Evolutionary conservation across 2,888 invertebrate species (phyloP).

Genomic region (Graphium colonna): DNA sequence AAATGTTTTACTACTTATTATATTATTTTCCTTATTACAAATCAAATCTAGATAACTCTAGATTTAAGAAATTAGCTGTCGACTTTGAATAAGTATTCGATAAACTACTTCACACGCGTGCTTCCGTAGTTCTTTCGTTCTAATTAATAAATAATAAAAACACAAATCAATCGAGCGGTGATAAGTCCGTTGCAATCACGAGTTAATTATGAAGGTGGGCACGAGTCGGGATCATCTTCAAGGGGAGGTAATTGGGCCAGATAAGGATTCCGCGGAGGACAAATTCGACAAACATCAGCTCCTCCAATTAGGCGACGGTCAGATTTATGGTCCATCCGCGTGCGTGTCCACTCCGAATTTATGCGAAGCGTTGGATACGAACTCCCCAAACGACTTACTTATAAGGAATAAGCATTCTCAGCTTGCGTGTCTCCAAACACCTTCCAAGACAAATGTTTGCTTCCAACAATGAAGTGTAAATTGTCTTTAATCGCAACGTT

Average conservation of each 20-base stretch:
- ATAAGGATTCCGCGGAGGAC: conserved; percentile 37
- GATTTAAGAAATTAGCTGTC: no score
- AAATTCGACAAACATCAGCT: conserved; percentile 45
- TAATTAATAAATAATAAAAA: conserved; percentile 23
- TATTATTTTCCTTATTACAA: no score
- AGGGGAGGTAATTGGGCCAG: conserved; percentile 39
- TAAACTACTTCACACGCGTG: not conserved
- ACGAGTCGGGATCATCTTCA: conserved; percentile 19
- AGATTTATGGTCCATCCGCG: conserved; percentile 38
- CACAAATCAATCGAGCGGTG: conserved; percentile 20
- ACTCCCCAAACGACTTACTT: conserved; percentile 29
- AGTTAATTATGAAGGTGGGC: conserved; percentile 25
- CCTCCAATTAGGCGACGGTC: conserved; percentile 41
- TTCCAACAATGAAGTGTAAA: not conserved
- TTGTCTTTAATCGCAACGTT: not conserved
- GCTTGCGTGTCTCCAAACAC: not conserved
- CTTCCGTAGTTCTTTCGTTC: not conserved
- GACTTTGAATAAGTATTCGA: not conserved
- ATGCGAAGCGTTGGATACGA: conserved; percentile 33
- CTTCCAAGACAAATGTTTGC: not conserved
- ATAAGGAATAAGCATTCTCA: conserved; percentile 18
- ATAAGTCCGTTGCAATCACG: not conserved
- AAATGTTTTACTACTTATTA: no score
- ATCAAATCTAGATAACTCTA: no score
- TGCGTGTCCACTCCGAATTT: conserved; percentile 35